Conservation (phyloP, 1,140 invertebrate species). For the Acromyrmex charruanus region DNA sequence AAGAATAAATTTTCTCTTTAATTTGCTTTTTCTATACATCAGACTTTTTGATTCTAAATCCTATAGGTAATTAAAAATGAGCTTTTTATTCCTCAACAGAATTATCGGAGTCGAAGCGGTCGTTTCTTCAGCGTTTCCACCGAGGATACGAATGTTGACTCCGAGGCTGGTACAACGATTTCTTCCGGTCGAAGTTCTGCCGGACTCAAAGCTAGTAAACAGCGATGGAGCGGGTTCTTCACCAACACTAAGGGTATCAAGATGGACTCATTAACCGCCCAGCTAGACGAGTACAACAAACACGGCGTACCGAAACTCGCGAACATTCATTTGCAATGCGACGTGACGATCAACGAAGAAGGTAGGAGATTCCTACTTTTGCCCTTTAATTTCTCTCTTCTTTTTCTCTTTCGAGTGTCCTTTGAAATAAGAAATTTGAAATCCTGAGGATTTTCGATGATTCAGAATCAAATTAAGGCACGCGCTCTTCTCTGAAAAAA, state of each 20-base stretch:
- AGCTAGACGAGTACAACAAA: constrained; percentile 90
- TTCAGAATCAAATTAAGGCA: not conserved
- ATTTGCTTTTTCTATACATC: not conserved
- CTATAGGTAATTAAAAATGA: not conserved
- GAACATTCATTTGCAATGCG: constrained; percentile 80
- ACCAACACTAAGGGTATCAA: constrained; percentile 89
- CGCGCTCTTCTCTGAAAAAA: not conserved
- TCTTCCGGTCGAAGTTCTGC: constrained; percentile 79
- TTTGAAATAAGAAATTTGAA: not conserved
- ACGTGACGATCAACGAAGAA: constrained; percentile 84
- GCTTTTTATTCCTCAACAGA: constrained; percentile 78
- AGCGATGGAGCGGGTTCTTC: constrained; percentile 90
- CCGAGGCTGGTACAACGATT: constrained; percentile 80
- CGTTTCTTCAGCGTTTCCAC: constrained; percentile 89
- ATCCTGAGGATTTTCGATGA: not conserved
- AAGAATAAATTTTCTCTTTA: not conserved
- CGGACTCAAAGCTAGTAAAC: constrained; percentile 86
- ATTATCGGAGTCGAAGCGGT: constrained; percentile 86
- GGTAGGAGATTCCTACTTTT: constrained; percentile 76
- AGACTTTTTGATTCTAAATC: not conserved
- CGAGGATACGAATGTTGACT: constrained; percentile 87
- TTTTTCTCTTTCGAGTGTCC: not conserved
- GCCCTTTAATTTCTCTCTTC: not conserved
- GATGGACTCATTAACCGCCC: constrained; percentile 89
- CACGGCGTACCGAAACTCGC: constrained; percentile 89